Percentiles rank a stretch among this genome's conserved stretches.
Conservation (phyloP, 2,888 invertebrate genomes). For the Melanostoma mellinum region DNA sequence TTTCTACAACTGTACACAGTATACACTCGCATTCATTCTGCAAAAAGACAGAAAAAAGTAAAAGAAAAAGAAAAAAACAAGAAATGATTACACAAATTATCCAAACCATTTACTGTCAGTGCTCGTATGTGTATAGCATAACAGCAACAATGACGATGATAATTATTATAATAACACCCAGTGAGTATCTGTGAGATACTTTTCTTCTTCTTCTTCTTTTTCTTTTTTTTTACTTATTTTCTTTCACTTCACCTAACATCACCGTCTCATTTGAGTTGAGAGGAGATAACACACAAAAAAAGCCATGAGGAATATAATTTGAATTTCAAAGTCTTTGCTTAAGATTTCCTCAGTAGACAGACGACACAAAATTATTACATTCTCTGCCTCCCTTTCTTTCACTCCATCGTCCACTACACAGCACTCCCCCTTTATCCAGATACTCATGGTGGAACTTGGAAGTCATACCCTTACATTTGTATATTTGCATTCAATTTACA, state of each 20-base stretch:
- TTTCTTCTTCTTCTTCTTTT: too few species aligned
- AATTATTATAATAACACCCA: constrained; percentile 67
- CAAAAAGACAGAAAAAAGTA: too few species aligned
- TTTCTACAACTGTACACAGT: constrained; percentile 26
- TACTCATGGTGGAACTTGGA: background rate
- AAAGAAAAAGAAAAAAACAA: background rate
- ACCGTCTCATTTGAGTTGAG: constrained; percentile 32
- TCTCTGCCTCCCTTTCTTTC: background rate
- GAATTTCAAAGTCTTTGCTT: constrained; percentile 64
- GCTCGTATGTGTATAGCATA: constrained; percentile 13
- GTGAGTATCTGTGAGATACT: constrained; percentile 32
- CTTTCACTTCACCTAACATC: constrained; percentile 53
- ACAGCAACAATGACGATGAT: constrained; percentile 57
- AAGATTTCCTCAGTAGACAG: constrained; percentile 31
- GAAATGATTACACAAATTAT: constrained; percentile 61
- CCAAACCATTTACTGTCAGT: constrained; percentile 66
- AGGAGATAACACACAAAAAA: constrained; percentile 11
- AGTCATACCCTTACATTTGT: constrained; percentile 18
- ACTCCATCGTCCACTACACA: too few species aligned
- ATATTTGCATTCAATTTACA: constrained; percentile 68
- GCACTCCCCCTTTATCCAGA: background rate
- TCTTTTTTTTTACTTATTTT: constrained; percentile 7
- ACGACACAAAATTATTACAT: constrained; percentile 33
- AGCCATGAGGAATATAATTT: constrained; percentile 50
- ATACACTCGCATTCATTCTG: background rate